Conservation (phyloP, 2,113 vertebrate species). For the Sinocyclocheilus rhinocerous region DNA sequence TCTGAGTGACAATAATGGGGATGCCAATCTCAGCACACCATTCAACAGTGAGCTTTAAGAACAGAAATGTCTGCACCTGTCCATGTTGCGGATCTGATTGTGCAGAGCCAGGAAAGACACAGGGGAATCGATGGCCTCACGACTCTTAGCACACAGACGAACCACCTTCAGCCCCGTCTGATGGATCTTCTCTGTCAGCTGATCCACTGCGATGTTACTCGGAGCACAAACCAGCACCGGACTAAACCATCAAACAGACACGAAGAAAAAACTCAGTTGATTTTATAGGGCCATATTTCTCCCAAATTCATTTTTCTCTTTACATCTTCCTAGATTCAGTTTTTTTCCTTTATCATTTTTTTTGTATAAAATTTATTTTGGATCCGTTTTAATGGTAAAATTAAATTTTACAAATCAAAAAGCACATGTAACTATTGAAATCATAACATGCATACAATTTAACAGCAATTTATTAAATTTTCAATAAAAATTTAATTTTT, state of each 20-base stretch:
- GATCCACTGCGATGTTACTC: slow-evolving; percentile 97
- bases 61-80: slow-evolving; percentile 79
- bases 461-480: too few relatives aligned
- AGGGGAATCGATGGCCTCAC: slow-evolving; percentile 95
- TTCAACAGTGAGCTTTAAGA: not conserved
- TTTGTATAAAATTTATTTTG: too few relatives aligned
- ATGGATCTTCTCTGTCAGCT: slow-evolving; percentile 98
- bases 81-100: slow-evolving; percentile 99
- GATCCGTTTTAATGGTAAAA: not conserved
- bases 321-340: too few relatives aligned
- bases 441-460: not conserved
- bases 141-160: slow-evolving; percentile 95
- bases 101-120: slow-evolving; percentile 97
- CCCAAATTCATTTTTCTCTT: not conserved
- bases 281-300: not conserved
- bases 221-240: slow-evolving; percentile 97
- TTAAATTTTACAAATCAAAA: not conserved
- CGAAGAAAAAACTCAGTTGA: not conserved
- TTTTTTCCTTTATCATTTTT: not conserved
- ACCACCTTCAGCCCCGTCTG: slow-evolving; percentile 97
- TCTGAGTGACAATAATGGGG: not conserved
- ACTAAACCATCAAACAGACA: slow-evolving; percentile 63
- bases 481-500: too few relatives aligned
- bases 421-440: not conserved
- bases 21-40: not conserved